Base-by-base conservation (phyloP, 2,888 invertebrate genomes). In the Isoperla grammatica region DNA sequence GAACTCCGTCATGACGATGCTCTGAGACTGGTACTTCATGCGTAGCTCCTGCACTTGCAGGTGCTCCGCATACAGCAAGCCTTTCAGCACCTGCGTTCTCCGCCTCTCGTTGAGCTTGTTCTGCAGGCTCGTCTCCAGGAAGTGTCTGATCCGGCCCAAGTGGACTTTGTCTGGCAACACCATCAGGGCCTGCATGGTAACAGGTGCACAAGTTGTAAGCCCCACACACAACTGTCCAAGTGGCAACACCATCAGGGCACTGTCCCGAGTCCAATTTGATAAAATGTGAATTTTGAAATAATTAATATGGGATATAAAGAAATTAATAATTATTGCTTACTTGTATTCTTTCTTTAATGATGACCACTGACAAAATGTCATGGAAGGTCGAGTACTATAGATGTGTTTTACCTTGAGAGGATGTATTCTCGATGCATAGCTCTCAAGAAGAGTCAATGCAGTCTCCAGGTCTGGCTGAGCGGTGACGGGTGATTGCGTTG, bases 21-120 rank as follows among this genome's bases (percentile, higher is more conserved):
- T 87, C 71, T 90, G 87, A 1, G 88, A 87, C 73, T 95, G 90
- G 69, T 88, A 85, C 67, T 84, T 83, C 73, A 90, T 85, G 66
- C 90, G 81, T 68, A 88, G 78, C 70, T 90, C 88, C 73, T 90
- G 87, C 29, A 90, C 81, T 77, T 93, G 90, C 62, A 88, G 77
- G 73, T 90, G 86, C 73, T 95, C 94, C 0, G 95, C 89, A 68
- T 88, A 87, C 19, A 92, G 74, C 42, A 96, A 77, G 6, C 92
- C 91, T 69, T 88, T 90, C 62, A 92, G 80, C 2, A 96, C 81
- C 71, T 95, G 87, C 55, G 82, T 82, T 55, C 83, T 81, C 62
- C 94, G 79, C 67, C 88, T 83, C 20, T 85, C 79, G 15, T 88
- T 84, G 13, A 93, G 81, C 63, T 87, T 85, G 13, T 82, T 81